Percentiles rank a stretch among this genome's conserved stretches.
These are phyloP conservation scores for Dolomedes plantarius DNA, from an alignment of 2,888 invertebrate species.

Conservation along the genomic window DNA sequence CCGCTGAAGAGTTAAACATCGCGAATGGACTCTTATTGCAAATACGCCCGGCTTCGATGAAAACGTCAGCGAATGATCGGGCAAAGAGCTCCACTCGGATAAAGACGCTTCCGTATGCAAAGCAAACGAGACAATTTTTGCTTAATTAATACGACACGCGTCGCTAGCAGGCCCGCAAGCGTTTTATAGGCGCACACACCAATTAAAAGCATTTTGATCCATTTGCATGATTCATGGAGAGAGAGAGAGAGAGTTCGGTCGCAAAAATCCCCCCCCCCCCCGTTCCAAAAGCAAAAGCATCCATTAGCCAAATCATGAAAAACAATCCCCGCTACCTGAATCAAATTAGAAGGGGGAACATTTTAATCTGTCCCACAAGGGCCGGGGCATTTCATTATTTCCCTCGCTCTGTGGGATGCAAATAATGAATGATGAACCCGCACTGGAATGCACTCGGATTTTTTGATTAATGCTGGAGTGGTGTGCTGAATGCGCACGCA, in stretches of 20 bases:
- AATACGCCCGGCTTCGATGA: too few relatives aligned
- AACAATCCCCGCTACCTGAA: constrained; percentile 2
- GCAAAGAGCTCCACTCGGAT: too few relatives aligned
- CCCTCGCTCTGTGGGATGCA: not conserved
- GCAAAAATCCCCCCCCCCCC: not conserved
- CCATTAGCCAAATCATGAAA: constrained; percentile 12
- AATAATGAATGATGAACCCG: constrained; percentile 4
- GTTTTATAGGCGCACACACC: too few relatives aligned
- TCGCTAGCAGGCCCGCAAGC: too few relatives aligned
- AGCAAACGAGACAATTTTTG: too few relatives aligned
- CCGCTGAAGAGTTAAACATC: too few relatives aligned
- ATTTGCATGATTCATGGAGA: not conserved
- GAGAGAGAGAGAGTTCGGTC: not conserved
- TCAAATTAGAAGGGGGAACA: constrained; percentile 2
- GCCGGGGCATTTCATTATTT: constrained; percentile 1
- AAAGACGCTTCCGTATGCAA: too few relatives aligned
- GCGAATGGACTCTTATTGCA: too few relatives aligned
- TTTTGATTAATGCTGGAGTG: constrained; percentile 21
- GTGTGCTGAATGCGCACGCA: too few relatives aligned
- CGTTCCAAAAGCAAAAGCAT: constrained; percentile 5
- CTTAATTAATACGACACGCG: too few relatives aligned
- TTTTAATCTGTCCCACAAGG: constrained; percentile 12
- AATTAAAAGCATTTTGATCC: too few relatives aligned
- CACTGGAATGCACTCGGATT: not conserved
- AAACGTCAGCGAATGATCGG: too few relatives aligned